These are phyloP conservation scores for Rhodophaea formosa DNA, from an alignment of 2,888 invertebrate genomes.

Conservation along the genomic window DNA sequence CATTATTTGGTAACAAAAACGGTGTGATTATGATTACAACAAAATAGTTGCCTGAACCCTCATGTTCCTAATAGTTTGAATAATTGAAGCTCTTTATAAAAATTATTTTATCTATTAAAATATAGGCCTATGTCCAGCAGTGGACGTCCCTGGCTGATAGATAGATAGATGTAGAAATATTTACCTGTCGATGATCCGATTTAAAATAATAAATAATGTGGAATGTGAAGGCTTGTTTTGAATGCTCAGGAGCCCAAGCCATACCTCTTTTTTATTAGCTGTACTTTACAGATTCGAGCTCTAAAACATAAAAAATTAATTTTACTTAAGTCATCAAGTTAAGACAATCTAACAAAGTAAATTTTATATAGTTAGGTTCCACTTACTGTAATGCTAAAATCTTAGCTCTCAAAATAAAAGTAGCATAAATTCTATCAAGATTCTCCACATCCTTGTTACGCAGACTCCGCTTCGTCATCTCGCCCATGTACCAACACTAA, in stretches of 20 bases:
- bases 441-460: background rate
- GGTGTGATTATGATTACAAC: too few relatives aligned
- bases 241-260: background rate
- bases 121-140: too few relatives aligned
- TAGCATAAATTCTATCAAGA: background rate
- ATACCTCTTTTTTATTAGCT: background rate
- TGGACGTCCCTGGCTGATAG: too few relatives aligned
- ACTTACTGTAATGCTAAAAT: conserved; percentile 7
- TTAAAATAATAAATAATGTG: background rate
- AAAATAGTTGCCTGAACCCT: too few relatives aligned
- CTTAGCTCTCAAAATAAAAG: conserved; percentile 1
- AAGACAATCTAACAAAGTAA: background rate
- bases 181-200: too few relatives aligned
- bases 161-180: too few relatives aligned
- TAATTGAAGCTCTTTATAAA: too few relatives aligned
- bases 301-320: background rate
- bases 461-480: conserved; percentile 2
- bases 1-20: too few relatives aligned
- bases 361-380: too few relatives aligned
- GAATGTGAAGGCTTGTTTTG: too few relatives aligned
- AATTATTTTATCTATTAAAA: too few relatives aligned
- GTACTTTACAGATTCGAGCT: background rate
- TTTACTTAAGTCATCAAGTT: background rate
- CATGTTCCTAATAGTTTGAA: too few relatives aligned
- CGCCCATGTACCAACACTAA: background rate